These are phyloP conservation scores for Gryllus bimaculatus DNA, from an alignment of 1,140 invertebrate species.

Conservation along the genomic window DNA sequence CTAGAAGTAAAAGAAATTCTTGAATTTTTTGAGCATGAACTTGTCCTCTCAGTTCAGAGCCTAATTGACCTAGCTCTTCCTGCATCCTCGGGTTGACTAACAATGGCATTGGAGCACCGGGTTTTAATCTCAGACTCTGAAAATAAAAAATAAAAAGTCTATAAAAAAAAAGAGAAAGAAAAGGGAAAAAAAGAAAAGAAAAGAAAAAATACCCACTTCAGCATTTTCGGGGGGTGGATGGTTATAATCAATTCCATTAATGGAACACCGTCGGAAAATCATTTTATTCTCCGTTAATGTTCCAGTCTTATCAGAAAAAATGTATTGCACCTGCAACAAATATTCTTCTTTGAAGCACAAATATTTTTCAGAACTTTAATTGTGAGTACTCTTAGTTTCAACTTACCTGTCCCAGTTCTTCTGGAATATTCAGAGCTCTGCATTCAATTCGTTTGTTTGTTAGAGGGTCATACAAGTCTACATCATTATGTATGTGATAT, in stretches of 20 bases:
- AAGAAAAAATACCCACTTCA: conserved; percentile 18
- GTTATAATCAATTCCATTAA: conserved; percentile 82
- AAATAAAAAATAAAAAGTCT: not conserved
- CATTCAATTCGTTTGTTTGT: conserved; percentile 86
- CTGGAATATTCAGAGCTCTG: conserved; percentile 91
- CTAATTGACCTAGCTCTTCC: conserved; percentile 41
- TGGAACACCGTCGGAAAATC: conserved; percentile 84
- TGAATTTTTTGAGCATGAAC: conserved; percentile 49
- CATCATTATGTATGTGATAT: conserved; percentile 88
- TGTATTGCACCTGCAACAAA: conserved; percentile 65
- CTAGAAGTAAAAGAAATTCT: conserved; percentile 85
- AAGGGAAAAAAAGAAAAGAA: too few species aligned
- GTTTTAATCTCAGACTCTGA: conserved; percentile 21
- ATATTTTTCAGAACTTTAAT: conserved; percentile 9
- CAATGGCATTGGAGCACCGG: conserved; percentile 39
- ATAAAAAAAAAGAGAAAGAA: too few species aligned
- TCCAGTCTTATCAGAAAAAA: conserved; percentile 97
- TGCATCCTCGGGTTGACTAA: conserved; percentile 54
- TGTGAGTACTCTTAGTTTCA: not conserved
- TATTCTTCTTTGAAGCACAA: not conserved
- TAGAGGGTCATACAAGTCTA: conserved; percentile 71
- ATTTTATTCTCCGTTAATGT: conserved; percentile 97
- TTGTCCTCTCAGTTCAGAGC: conserved; percentile 7
- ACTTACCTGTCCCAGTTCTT: conserved; percentile 81
- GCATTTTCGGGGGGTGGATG: conserved; percentile 53